Evolutionary conservation across 1,140 invertebrate genomes (phyloP).

Genomic region (Propsilocerus akamusi): DNA sequence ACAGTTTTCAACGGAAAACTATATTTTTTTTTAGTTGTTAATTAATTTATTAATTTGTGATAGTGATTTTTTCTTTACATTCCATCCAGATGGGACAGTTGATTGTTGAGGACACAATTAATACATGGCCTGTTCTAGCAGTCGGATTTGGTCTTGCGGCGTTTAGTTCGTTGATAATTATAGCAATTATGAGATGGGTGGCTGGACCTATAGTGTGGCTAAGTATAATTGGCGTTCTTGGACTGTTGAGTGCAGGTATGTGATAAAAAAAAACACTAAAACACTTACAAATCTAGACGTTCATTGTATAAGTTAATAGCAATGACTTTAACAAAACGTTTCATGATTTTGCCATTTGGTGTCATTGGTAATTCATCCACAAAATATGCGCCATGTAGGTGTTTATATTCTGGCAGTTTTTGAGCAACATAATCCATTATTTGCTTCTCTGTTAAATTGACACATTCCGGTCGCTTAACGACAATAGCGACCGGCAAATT

Average conservation of each 20-base stretch:
- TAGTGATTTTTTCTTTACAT: conserved; percentile 5
- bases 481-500: conserved; percentile 47
- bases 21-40: neutral
- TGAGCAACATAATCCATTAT: conserved; percentile 31
- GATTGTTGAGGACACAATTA: conserved; percentile 55
- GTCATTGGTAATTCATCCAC: conserved; percentile 37
- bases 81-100: conserved; percentile 32
- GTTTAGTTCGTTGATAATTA: conserved; percentile 67
- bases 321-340: conserved; percentile 3
- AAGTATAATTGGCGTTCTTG: conserved; percentile 53
- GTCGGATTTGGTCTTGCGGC: conserved; percentile 42
- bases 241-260: conserved; percentile 45
- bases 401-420: conserved; percentile 20
- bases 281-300: no score
- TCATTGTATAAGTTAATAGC: no score
- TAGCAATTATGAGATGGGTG: conserved; percentile 71
- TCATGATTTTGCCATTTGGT: conserved; percentile 38
- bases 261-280: conserved; percentile 4
- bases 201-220: conserved; percentile 74
- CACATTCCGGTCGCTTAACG: conserved; percentile 26
- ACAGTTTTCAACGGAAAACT: neutral
- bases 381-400: conserved; percentile 33
- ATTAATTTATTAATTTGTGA: neutral
- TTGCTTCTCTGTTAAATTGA: conserved; percentile 26
- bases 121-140: conserved; percentile 48